Evolutionary conservation across 1,140 invertebrate species (phyloP).

Genomic region (Ceratina calcarata): DNA sequence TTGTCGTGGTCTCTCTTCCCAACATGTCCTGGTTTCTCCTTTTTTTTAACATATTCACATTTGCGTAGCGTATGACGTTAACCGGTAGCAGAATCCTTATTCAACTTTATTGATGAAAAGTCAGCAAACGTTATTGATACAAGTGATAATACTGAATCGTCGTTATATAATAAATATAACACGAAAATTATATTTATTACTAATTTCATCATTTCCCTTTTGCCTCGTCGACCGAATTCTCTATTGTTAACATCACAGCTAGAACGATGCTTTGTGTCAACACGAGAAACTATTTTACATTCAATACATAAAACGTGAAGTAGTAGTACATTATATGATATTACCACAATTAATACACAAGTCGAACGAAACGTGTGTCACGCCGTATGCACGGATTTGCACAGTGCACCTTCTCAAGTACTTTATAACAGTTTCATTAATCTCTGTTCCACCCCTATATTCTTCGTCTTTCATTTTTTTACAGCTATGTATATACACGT

Average conservation of each 20-base stretch:
- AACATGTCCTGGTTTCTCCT: constrained; percentile 28
- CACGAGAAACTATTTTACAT: constrained; percentile 50
- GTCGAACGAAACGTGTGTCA: too few relatives aligned
- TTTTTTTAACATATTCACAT: constrained; percentile 15
- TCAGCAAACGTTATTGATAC: constrained; percentile 35
- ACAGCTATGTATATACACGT: background rate
- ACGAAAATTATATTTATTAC: constrained; percentile 29
- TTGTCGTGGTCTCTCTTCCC: constrained; percentile 22
- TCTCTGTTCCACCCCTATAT: background rate
- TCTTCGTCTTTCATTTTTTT: background rate
- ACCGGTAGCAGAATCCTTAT: constrained; percentile 41
- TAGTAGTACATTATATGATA: constrained; percentile 45
- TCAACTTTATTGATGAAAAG: too few relatives aligned
- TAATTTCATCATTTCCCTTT: constrained; percentile 19
- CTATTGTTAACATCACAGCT: constrained; percentile 56
- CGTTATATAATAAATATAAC: constrained; percentile 54
- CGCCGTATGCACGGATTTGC: constrained; percentile 1
- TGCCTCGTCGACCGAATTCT: constrained; percentile 37
- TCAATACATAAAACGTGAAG: constrained; percentile 53
- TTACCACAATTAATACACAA: background rate
- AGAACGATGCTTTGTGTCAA: constrained; percentile 39
- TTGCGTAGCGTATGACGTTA: constrained; percentile 42
- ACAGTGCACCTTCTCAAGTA: constrained; percentile 37
- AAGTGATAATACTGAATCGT: constrained; percentile 52
- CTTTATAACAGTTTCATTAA: background rate